Percentiles rank a stretch among this genome's conserved stretches.
Evolutionary conservation across 2,888 invertebrate species (phyloP).

Genomic region (Ennomos quercinarius): DNA sequence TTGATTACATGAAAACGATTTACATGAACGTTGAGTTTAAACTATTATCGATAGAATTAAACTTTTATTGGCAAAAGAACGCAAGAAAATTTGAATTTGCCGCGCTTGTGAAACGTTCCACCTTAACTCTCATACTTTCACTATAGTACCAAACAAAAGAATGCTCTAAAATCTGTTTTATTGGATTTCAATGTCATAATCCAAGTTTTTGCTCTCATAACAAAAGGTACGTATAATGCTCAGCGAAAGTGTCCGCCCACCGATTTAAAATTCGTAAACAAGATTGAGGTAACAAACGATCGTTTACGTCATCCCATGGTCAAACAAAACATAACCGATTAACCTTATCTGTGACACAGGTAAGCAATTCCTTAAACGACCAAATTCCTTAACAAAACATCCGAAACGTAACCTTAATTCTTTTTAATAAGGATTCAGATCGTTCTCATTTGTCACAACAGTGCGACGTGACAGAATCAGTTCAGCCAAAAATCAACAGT

Average conservation of each 20-base stretch:
- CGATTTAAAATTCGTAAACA: slow-evolving; percentile 42
- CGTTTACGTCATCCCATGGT: slow-evolving; percentile 58
- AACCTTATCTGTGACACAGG: slow-evolving; percentile 73
- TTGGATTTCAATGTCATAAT: slow-evolving; percentile 56
- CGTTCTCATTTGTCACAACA: slow-evolving; percentile 36
- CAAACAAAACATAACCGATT: slow-evolving; percentile 80
- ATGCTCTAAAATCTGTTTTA: slow-evolving; percentile 33
- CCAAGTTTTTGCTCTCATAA: slow-evolving; percentile 46
- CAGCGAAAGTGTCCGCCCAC: slow-evolving; percentile 58
- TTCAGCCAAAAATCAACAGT: slow-evolving; percentile 8
- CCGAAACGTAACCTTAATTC: slow-evolving; percentile 30
- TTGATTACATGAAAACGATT: too few species aligned
- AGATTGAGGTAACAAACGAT: slow-evolving; percentile 46
- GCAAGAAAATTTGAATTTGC: too few species aligned
- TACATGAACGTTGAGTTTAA: too few species aligned
- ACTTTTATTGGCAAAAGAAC: too few species aligned
- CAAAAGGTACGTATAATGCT: slow-evolving; percentile 38
- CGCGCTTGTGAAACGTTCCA: too few species aligned
- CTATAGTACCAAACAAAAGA: slow-evolving; percentile 41
- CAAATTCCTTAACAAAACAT: slow-evolving; percentile 52
- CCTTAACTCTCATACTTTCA: slow-evolving; percentile 25
- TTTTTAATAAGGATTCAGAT: slow-evolving; percentile 39
- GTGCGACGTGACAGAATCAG: slow-evolving; percentile 28
- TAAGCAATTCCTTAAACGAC: slow-evolving; percentile 71
- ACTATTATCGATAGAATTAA: too few species aligned